Base-by-base conservation (phyloP, 2,888 invertebrate species). In the Macaria notata region DNA sequence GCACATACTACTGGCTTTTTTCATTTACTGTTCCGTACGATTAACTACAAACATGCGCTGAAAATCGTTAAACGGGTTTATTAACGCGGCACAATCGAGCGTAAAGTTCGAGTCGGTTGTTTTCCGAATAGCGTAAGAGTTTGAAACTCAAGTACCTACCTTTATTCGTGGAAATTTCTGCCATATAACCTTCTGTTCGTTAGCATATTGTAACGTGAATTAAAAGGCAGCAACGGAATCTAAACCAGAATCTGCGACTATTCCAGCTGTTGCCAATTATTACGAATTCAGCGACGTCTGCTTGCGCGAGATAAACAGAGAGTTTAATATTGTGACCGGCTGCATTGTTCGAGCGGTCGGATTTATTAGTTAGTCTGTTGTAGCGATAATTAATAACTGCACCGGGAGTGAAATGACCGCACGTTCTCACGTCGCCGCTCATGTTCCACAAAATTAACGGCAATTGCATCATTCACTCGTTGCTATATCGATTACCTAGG, bases 341-440 rank as follows among this genome's bases (percentile, higher is more conserved):
- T 53, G 55, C 57, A 57, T 54, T 54, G 56, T 46, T 54, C 39
- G 29, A 33, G 50, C 41, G 29, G 49, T 46, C 48, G 48, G 55
- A 66, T 66, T 64, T 62, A 62, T 62, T 59, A 49, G 61, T 51
- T 50, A 54, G 59, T 57, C 59, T 62, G 65, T 59, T 59, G 47
- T 49, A 49, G 60, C 45, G 52, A 56, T 57, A 47, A 61, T 59
- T 61, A 62, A 56, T 59, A 59, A 59, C 56, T 54, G 52, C 49
- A 44, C 31, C 33, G 42, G 44, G 54, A 56, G 48, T 45, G 31
- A 49, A 54, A 56, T 50, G 43, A 38, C 36, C 47, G 43, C 49
- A 55, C 31, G 33, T 55, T 53, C 47, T 43, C 39, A 31, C 45
- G 45, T 41, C 36, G 51, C 43, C 44, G 49, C 38, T 55, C 46